Base-by-base conservation (phyloP, 1,140 invertebrate species). In the Papilio polytes region DNA sequence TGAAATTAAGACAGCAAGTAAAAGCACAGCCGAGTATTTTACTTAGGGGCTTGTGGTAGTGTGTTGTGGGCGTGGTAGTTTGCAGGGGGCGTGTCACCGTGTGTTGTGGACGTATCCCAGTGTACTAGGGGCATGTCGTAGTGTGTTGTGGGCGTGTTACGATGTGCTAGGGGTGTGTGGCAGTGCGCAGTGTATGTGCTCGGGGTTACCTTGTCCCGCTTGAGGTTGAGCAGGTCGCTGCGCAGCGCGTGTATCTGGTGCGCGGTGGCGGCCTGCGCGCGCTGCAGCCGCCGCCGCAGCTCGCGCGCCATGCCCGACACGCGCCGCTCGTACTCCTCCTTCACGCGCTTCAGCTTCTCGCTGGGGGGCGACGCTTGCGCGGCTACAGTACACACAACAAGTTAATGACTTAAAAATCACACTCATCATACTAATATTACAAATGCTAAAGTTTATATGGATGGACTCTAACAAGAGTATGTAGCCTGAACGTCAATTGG, bases 251-350 rank as follows among this genome's bases (percentile, higher is more conserved):
- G 96, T 56, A 99, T 95, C 91, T 99, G 97, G 84, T 96, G 97
- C 88, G 98, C 98, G 86, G 97, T 97, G 80, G 98, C 97, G n/a
- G 97, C 96, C 85, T 99, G 97, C 87, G 97, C 97, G 80, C 97
- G 97, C 80, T 99, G 95, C 78, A 99, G 95, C 72, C 97, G 97
- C 83, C 98, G 97, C 87, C 97, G 97, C 87, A 99, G 93, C 93
- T 99, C 99, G 48, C 96, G 96, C 88, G 99, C 97, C 97, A 99
- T 97, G 20, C 96, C 96, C 22, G 95, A 95, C 12, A 99, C 93
- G 90, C 98, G 98, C 76, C 97, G 96, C 88, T 99, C 98, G 95
- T 99, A 99, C 83, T 99, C 98, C 48, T 98, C 97, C 84, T 97
- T 97, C 13, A 99, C 96, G 89, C 98, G 98, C 85, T 98, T 98